Percentiles rank a stretch among this genome's conserved stretches.
These are phyloP conservation scores for Empidonax alnorum DNA, from an alignment of 2,113 vertebrate species.

Conservation along the genomic window DNA sequence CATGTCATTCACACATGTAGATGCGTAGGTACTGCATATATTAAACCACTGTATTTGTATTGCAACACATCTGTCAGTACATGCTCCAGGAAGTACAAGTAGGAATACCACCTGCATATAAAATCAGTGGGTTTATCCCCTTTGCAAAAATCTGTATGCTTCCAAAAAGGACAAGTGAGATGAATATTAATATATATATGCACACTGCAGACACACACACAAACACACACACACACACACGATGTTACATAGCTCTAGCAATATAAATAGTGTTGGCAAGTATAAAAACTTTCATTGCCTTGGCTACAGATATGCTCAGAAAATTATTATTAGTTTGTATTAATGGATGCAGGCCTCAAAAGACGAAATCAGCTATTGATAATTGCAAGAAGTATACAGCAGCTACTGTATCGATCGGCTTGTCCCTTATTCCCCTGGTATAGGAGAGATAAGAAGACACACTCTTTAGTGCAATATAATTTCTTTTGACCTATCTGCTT, in stretches of 20 bases:
- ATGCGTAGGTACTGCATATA: not conserved
- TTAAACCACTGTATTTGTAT: not conserved
- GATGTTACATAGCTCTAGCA: not conserved
- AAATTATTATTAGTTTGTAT: conserved; percentile 96
- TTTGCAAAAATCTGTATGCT: not conserved
- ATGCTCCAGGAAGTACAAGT: not conserved
- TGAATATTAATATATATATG: not conserved
- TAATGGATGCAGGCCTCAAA: conserved; percentile 97
- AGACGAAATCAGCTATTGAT: conserved; percentile 99
- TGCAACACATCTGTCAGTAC: not conserved
- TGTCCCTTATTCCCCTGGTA: conserved; percentile 98
- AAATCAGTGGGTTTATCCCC: not conserved
- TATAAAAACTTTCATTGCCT: conserved; percentile 70
- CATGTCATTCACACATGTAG: not conserved
- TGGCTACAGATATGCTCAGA: conserved; percentile 79
- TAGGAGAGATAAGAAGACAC: conserved; percentile 98
- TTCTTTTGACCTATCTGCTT: conserved; percentile 99
- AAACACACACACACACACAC: not conserved
- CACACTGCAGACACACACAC: not conserved
- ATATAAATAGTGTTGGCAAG: conserved; percentile 23
- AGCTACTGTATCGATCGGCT: conserved; percentile 97
- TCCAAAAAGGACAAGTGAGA: not conserved
- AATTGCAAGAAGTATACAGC: conserved; percentile 98
- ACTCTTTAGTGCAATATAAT: conserved; percentile 99
- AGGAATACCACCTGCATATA: not conserved